Conservation (phyloP, 2,113 vertebrate genomes). For the Microcebus murinus region DNA sequence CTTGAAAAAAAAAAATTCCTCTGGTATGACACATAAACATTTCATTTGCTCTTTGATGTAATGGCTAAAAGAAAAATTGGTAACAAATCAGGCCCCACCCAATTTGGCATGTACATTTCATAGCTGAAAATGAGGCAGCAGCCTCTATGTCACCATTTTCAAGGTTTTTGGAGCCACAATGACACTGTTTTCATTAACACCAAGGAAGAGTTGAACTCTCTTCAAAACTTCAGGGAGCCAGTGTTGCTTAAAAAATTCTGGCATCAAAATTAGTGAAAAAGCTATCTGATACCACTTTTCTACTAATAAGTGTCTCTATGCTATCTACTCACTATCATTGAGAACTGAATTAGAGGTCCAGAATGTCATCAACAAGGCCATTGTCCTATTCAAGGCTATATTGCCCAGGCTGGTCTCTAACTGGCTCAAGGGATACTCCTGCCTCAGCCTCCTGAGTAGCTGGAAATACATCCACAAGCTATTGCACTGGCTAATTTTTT, state of each 20-base stretch:
- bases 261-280: background rate
- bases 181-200: background rate
- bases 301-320: background rate
- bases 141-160: background rate
- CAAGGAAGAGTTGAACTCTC: background rate
- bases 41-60: background rate
- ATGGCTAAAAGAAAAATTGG: background rate
- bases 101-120: too few relatives aligned
- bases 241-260: background rate
- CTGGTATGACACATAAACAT: background rate
- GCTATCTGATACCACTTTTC: background rate
- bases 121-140: fast-evolving
- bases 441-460: too few relatives aligned
- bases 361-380: background rate
- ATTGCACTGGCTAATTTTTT: too few relatives aligned
- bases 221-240: background rate
- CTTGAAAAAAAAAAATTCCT: background rate
- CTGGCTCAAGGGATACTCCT: too few relatives aligned
- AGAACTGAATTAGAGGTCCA: background rate
- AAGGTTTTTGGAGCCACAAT: background rate
- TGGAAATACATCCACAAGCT: too few relatives aligned
- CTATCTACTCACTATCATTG: background rate
- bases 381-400: background rate
- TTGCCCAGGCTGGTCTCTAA: too few relatives aligned
- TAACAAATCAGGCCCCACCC: background rate